These are phyloP conservation scores for Rambutsinella grinnellia DNA, from an alignment of 2,888 invertebrate genomes.

Conservation along the genomic window DNA sequence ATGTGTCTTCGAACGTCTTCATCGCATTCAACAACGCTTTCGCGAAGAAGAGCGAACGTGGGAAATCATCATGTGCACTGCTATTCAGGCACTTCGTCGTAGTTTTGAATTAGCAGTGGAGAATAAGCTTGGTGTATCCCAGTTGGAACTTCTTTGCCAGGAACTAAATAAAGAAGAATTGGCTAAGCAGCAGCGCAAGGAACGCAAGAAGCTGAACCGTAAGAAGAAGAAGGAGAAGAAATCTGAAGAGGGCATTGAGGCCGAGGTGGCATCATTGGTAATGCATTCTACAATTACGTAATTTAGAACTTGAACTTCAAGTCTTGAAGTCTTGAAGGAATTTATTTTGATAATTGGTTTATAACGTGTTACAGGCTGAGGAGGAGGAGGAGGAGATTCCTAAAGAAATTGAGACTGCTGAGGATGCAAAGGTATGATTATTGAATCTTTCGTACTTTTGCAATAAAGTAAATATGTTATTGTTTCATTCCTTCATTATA, in stretches of 20 bases:
- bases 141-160: slow-evolving; percentile 88
- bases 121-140: slow-evolving; percentile 88
- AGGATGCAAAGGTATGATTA: slow-evolving; percentile 27
- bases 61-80: slow-evolving; percentile 90
- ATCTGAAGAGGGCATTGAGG: slow-evolving; percentile 31
- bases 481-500: background rate
- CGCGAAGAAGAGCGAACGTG: slow-evolving; percentile 95
- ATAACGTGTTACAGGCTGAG: background rate
- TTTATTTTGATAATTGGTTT: too few relatives aligned
- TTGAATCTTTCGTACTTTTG: too few relatives aligned
- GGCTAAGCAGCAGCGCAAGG: slow-evolving; percentile 85
- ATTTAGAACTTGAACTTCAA: too few relatives aligned
- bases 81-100: slow-evolving; percentile 87
- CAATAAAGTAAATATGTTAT: background rate
- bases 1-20: slow-evolving; percentile 90
- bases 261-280: too few relatives aligned
- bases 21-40: slow-evolving; percentile 87
- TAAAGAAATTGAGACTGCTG: slow-evolving; percentile 28
- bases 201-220: slow-evolving; percentile 86
- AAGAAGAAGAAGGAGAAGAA: slow-evolving; percentile 76
- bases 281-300: too few relatives aligned
- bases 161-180: slow-evolving; percentile 90
- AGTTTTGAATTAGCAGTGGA: slow-evolving; percentile 92
- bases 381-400: background rate
- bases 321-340: too few relatives aligned